Percentiles rank a stretch among this genome's conserved stretches.
phyloP scores from a whole-genome alignment of 1,140 invertebrate species.

The Helicoverpa armigera region DNA sequence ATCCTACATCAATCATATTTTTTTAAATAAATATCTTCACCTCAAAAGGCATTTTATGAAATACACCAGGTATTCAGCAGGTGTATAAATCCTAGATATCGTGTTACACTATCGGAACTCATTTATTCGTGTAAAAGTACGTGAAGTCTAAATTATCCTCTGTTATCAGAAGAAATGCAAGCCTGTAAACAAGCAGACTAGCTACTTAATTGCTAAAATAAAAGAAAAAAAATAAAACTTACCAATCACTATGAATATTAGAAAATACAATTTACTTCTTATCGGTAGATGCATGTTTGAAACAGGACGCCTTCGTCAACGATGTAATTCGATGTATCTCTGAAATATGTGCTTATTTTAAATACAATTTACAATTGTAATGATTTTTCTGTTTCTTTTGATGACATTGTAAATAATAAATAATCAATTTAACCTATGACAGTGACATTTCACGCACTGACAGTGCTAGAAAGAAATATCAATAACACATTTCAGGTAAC shows the following conservation, averaged over 20 bases:
- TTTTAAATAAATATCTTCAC: too few species aligned
- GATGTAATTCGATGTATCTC: background rate
- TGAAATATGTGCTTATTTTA: conserved; percentile 5
- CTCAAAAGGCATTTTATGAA: too few species aligned
- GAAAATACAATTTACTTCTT: conserved; percentile 7
- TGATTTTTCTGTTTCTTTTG: conserved; percentile 14
- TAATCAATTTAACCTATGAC: conserved; percentile 18
- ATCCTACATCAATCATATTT: too few species aligned
- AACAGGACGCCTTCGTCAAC: background rate
- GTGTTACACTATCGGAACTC: too few species aligned
- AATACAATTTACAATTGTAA: conserved; percentile 29
- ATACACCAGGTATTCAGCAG: too few species aligned
- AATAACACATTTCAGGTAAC: background rate
- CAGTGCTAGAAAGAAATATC: background rate
- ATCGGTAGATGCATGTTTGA: conserved; percentile 13
- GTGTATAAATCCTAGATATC: too few species aligned
- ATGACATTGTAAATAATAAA: conserved; percentile 29
- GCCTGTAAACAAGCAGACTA: background rate
- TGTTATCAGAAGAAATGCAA: background rate
- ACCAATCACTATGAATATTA: conserved; percentile 13
- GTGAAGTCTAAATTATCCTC: too few species aligned
- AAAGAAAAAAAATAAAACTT: conserved; percentile 5
- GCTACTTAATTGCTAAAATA: too few species aligned
- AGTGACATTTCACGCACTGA: conserved; percentile 46
- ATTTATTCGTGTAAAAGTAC: too few species aligned